These are phyloP conservation scores for Pandemis corylana DNA, from an alignment of 2,888 invertebrate genomes.

Conservation along the genomic window DNA sequence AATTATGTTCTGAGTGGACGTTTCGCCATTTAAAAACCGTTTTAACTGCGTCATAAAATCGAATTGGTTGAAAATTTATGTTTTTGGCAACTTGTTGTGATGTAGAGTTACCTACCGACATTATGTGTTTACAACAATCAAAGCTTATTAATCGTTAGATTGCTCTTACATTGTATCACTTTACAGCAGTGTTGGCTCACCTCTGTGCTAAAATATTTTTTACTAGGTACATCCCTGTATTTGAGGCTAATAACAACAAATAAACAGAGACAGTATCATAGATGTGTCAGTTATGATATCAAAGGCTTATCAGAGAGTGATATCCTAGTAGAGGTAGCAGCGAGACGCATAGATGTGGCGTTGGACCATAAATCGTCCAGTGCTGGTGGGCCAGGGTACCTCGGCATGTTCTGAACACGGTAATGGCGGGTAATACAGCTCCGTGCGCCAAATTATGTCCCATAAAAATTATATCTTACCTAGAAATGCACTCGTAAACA, in stretches of 20 bases:
- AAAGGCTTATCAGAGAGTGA: too few relatives aligned
- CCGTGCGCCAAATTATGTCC: constrained; percentile 47
- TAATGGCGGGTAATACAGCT: constrained; percentile 47
- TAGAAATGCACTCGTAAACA: constrained; percentile 43
- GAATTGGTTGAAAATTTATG: background rate
- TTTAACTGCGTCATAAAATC: constrained; percentile 4
- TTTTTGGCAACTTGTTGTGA: constrained; percentile 1
- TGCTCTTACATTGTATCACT: too few relatives aligned
- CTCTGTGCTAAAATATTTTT: too few relatives aligned
- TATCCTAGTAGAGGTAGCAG: too few relatives aligned
- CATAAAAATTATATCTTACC: constrained; percentile 50
- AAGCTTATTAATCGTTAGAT: background rate
- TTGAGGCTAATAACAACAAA: too few relatives aligned
- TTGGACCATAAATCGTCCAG: constrained; percentile 10
- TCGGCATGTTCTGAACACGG: constrained; percentile 36
- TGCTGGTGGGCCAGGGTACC: constrained; percentile 13
- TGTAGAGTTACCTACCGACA: background rate
- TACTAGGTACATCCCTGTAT: too few relatives aligned
- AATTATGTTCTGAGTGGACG: background rate
- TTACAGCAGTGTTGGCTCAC: too few relatives aligned
- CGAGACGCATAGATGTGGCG: background rate
- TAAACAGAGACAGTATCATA: too few relatives aligned
- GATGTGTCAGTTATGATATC: too few relatives aligned
- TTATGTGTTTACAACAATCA: background rate
- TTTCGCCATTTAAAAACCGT: background rate